Evolutionary conservation across 2,888 invertebrate genomes (phyloP).

Genomic region (Drosophila multiciliata): DNA sequence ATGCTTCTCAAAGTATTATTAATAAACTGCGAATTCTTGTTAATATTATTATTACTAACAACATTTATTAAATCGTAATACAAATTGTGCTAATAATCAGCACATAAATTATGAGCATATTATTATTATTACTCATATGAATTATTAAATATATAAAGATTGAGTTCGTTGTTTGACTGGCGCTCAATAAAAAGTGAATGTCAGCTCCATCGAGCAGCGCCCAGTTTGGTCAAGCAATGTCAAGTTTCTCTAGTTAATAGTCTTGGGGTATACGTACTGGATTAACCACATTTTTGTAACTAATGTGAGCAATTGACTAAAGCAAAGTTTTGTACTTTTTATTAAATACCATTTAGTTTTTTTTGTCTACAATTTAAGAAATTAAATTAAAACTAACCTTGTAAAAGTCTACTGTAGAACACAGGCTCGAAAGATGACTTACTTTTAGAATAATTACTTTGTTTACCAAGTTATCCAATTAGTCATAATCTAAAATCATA

Average conservation of each 20-base stretch:
- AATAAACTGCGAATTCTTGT: background rate
- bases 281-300: constrained; percentile 40
- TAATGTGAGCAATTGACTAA: constrained; percentile 25
- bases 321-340: constrained; percentile 2
- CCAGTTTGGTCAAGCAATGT: constrained; percentile 68
- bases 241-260: constrained; percentile 62
- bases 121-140: constrained; percentile 44
- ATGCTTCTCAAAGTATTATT: too few species aligned
- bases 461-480: background rate
- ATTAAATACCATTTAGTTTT: background rate
- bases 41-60: background rate
- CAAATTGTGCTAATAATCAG: constrained; percentile 20
- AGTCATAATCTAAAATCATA: background rate
- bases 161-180: constrained; percentile 32
- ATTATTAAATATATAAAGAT: constrained; percentile 51
- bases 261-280: constrained; percentile 13
- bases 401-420: background rate
- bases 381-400: too few species aligned
- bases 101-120: constrained; percentile 41
- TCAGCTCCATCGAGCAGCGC: constrained; percentile 30
- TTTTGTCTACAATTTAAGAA: background rate
- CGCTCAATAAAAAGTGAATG: constrained; percentile 70
- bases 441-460: background rate
- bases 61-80: constrained; percentile 13
- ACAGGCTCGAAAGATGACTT: background rate